A percentile compares a stretch with the other conserved stretches of the same genome.
These are phyloP conservation scores for Ectropis crepuscularia DNA, from an alignment of 2,888 invertebrate genomes.

Conservation along the genomic window DNA sequence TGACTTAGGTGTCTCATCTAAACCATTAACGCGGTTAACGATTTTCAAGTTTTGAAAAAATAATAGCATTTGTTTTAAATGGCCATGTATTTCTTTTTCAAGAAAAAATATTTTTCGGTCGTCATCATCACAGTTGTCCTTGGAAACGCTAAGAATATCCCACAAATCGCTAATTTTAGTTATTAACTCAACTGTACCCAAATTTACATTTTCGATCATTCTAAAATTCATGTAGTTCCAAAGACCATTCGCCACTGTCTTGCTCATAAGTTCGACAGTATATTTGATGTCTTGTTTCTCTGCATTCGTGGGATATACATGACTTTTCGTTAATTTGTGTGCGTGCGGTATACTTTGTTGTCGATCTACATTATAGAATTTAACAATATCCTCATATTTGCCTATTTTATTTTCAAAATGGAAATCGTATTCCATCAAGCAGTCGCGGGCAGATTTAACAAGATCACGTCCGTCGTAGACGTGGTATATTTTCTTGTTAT, in stretches of 20 bases:
- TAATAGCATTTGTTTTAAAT: slow-evolving; percentile 9
- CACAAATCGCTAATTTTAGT: slow-evolving; percentile 36
- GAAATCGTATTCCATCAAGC: slow-evolving; percentile 7
- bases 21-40: not conserved
- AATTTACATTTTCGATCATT: slow-evolving; percentile 30
- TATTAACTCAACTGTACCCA: slow-evolving; percentile 41
- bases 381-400: slow-evolving; percentile 38
- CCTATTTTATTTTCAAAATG: slow-evolving; percentile 17
- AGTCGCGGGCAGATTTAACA: slow-evolving; percentile 26
- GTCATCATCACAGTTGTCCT: not conserved
- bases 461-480: slow-evolving; percentile 42
- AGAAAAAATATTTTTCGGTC: slow-evolving; percentile 1
- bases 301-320: slow-evolving; percentile 30
- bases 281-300: slow-evolving; percentile 27
- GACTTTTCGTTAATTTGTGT: slow-evolving; percentile 36
- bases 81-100: slow-evolving; percentile 5
- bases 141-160: slow-evolving; percentile 11
- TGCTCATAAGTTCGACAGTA: slow-evolving; percentile 39
- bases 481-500: slow-evolving; percentile 37
- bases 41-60: slow-evolving; percentile 18
- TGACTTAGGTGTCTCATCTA: slow-evolving; percentile 11
- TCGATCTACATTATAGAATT: slow-evolving; percentile 39
- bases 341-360: slow-evolving; percentile 32
- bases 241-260: slow-evolving; percentile 42
- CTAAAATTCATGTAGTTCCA: slow-evolving; percentile 35